A percentile compares a stretch with the other conserved stretches of the same genome.
Conservation (phyloP, 2,797 vertebrate species). For the Coccyzus lansbergi region DNA sequence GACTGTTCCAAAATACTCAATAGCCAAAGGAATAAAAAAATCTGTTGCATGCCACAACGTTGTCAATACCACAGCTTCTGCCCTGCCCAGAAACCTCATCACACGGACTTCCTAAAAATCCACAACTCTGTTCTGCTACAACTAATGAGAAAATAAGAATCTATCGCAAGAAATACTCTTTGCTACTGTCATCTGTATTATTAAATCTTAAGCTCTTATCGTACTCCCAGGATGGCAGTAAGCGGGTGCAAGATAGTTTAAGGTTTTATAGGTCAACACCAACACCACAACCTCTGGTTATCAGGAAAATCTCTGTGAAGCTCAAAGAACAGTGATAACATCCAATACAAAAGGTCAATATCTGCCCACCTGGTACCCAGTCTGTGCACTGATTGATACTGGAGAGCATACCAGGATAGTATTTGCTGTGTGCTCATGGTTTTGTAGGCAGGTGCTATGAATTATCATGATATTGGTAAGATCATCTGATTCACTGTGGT, state of each 20-base stretch:
- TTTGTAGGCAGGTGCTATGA: background rate
- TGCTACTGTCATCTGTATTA: background rate
- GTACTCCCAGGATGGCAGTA: background rate
- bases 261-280: background rate
- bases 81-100: background rate
- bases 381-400: background rate
- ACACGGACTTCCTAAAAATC: background rate
- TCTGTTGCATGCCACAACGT: background rate
- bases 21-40: background rate
- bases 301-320: background rate
- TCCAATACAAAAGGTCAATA: background rate
- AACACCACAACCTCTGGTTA: background rate
- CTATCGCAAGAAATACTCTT: background rate
- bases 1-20: background rate
- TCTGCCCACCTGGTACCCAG: background rate
- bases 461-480: rapidly evolving
- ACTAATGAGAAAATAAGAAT: background rate
- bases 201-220: background rate
- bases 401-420: rapidly evolving
- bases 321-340: background rate
- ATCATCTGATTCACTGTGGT: background rate
- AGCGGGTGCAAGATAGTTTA: background rate
- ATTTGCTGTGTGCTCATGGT: background rate
- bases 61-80: background rate
- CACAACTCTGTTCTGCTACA: background rate